Conservation (phyloP, 2,113 vertebrate genomes). For the Hypanus sabinus region DNA sequence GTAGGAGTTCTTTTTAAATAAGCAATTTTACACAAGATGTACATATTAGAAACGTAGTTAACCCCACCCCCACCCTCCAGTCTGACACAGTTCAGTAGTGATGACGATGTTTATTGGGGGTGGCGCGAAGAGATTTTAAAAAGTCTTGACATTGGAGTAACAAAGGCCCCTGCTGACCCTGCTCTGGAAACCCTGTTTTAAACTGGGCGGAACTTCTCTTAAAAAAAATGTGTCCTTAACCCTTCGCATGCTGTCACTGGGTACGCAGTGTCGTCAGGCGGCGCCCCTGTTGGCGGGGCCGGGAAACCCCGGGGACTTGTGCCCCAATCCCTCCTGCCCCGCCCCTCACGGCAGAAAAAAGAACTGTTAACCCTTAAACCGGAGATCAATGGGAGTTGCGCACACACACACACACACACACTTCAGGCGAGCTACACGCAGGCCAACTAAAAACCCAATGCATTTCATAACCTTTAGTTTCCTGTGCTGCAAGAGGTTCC, state of each 20-base stretch:
- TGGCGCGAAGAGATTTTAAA: background rate
- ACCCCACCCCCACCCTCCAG: background rate
- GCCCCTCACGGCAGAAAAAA: background rate
- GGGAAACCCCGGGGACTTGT: conserved; percentile 67
- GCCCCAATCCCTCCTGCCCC: conserved; percentile 57
- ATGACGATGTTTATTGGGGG: background rate
- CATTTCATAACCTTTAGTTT: background rate
- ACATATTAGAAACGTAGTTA: background rate
- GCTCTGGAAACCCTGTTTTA: conserved; percentile 64
- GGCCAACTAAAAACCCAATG: too few relatives aligned
- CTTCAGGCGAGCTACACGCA: background rate
- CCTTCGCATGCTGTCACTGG: conserved; percentile 54
- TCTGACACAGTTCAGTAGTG: background rate
- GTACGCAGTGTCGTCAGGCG: conserved; percentile 38
- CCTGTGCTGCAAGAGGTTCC: background rate
- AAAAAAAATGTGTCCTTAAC: conserved; percentile 52
- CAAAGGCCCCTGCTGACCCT: conserved; percentile 55
- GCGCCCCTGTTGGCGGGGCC: conserved; percentile 65
- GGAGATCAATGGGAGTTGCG: background rate
- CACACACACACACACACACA: too few relatives aligned
- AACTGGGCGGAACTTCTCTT: conserved; percentile 44
- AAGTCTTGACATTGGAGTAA: background rate
- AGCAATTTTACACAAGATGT: too few relatives aligned
- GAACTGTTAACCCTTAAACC: conserved; percentile 41
- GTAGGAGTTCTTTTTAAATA: too few relatives aligned